Percentiles rank a stretch among this genome's conserved stretches.
Evolutionary conservation across 2,888 invertebrate species (phyloP).

Genomic region (Cantharis nigra): DNA sequence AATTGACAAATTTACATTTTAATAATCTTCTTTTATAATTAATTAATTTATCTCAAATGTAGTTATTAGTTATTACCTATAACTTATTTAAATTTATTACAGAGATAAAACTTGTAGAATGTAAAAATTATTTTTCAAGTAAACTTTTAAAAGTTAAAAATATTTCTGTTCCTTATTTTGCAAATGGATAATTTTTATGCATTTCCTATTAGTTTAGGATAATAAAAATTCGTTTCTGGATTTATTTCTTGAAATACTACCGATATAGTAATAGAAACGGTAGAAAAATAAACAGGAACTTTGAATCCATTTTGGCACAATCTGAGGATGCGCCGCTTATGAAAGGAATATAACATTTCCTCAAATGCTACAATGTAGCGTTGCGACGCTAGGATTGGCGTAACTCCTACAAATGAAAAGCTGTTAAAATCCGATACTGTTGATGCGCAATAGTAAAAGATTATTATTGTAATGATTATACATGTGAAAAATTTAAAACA

Average conservation of each 20-base stretch:
- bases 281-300: neutral
- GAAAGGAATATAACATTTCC: slow-evolving; percentile 8
- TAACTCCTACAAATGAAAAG: slow-evolving; percentile 13
- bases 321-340: neutral
- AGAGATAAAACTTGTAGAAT: neutral
- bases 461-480: neutral
- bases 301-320: neutral
- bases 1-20: neutral
- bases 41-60: neutral
- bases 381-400: slow-evolving; percentile 25
- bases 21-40: neutral
- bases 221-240: too few species aligned
- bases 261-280: neutral
- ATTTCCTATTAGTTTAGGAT: neutral
- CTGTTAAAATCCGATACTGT: slow-evolving; percentile 22
- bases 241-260: neutral
- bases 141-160: neutral
- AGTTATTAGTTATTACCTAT: neutral
- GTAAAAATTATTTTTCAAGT: neutral
- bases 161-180: neutral
- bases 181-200: neutral
- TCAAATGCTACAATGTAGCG: slow-evolving; percentile 27
- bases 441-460: neutral
- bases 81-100: neutral
- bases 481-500: neutral